A percentile compares a stretch with the other conserved stretches of the same genome.
Evolutionary conservation across 2,888 invertebrate species (phyloP).

Genomic region (Melinaea menophilus): DNA sequence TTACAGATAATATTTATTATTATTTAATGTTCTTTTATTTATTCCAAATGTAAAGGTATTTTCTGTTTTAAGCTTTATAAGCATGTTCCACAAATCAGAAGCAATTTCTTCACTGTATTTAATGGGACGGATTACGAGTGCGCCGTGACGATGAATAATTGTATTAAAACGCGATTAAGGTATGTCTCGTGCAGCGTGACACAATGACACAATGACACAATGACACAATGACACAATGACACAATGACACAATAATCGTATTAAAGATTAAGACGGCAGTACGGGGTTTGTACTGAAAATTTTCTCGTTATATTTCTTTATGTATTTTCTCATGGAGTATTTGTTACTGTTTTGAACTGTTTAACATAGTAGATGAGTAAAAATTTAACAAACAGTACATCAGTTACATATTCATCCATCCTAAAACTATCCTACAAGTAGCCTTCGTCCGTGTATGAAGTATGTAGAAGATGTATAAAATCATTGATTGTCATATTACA

Average conservation of each 20-base stretch:
- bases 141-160: slow-evolving; percentile 16
- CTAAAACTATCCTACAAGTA: too few species aligned
- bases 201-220: slow-evolving; percentile 3
- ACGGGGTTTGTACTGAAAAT: too few species aligned
- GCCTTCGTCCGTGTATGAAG: too few species aligned
- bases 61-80: not conserved
- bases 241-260: slow-evolving; percentile 14
- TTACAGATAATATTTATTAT: too few species aligned
- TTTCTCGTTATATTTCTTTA: too few species aligned
- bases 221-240: slow-evolving; percentile 12
- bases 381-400: too few species aligned
- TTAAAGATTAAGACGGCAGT: slow-evolving; percentile 20
- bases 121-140: slow-evolving; percentile 6
- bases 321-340: too few species aligned
- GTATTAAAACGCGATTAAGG: slow-evolving; percentile 21
- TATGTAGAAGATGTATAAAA: too few species aligned
- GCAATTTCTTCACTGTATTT: slow-evolving; percentile 7
- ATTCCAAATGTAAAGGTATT: not conserved
- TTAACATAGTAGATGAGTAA: too few species aligned
- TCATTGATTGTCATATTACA: too few species aligned
- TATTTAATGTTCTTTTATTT: not conserved
- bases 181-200: slow-evolving; percentile 12
- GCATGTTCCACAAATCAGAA: not conserved
- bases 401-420: too few species aligned
- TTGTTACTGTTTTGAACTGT: too few species aligned